Percentiles rank a stretch among this genome's conserved stretches.
Conservation (phyloP, 1,140 invertebrate species). For the Apis florea region DNA sequence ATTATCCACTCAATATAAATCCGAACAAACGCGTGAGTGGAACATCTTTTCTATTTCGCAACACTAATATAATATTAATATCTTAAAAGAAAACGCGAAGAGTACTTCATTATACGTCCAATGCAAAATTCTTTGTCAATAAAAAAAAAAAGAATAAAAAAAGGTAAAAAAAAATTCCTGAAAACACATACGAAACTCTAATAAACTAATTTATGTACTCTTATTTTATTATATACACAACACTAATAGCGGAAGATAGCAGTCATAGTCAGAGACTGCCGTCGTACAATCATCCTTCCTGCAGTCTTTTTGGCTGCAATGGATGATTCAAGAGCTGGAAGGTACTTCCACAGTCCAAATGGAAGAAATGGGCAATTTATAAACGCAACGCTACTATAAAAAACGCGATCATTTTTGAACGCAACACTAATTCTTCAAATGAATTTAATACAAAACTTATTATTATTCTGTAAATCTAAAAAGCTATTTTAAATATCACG, state of each 20-base stretch:
- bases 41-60: too few species aligned
- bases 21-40: too few species aligned
- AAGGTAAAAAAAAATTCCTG: not conserved
- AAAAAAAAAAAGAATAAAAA: not conserved
- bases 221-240: not conserved
- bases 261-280: not conserved
- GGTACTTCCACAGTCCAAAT: too few species aligned
- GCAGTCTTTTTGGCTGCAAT: not conserved
- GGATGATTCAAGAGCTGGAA: not conserved
- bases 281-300: too few species aligned
- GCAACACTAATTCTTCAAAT: not conserved
- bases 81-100: too few species aligned
- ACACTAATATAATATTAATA: too few species aligned
- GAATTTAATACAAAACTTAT: too few species aligned
- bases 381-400: not conserved
- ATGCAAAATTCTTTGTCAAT: not conserved
- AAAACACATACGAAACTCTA: not conserved
- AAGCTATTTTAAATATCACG: not conserved
- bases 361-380: not conserved
- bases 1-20: too few species aligned
- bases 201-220: not conserved
- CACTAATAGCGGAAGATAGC: not conserved
- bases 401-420: not conserved
- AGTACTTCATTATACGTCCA: too few species aligned
- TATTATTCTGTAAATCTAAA: too few species aligned